Conservation (phyloP, 2,888 invertebrate species). For the Megastigmus dorsalis region DNA sequence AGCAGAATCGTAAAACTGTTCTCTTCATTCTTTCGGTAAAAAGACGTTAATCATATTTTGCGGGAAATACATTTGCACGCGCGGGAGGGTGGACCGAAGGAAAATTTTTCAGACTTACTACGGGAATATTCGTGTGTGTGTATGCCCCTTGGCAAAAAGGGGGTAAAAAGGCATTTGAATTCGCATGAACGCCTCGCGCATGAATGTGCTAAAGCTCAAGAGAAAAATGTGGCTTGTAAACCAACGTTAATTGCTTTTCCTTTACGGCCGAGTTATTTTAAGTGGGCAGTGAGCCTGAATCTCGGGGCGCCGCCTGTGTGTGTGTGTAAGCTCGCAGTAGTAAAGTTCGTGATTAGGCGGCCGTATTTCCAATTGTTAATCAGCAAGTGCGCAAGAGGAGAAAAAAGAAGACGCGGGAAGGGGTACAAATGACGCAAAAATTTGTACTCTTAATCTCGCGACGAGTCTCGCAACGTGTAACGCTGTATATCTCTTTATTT, state of each 20-base stretch:
- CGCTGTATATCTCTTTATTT: too few species aligned
- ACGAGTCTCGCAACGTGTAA: too few species aligned
- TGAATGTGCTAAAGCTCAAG: conserved; percentile 12
- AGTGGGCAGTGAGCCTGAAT: conserved; percentile 27
- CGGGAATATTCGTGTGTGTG: neutral
- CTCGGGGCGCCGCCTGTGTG: neutral
- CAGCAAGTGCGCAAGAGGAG: too few species aligned
- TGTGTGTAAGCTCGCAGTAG: too few species aligned
- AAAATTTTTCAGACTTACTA: too few species aligned
- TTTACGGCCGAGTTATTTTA: conserved; percentile 23
- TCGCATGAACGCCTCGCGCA: conserved; percentile 19
- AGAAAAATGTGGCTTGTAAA: conserved; percentile 42
- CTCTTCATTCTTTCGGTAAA: neutral
- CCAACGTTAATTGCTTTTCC: conserved; percentile 44
- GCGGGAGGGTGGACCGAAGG: too few species aligned
- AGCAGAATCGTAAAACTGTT: too few species aligned
- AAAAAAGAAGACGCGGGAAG: too few species aligned
- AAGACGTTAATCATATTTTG: neutral
- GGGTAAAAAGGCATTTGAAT: conserved; percentile 9
- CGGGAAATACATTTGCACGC: too few species aligned
- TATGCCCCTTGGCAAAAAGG: neutral
- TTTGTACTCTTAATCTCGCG: too few species aligned
- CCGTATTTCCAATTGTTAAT: conserved; percentile 35
- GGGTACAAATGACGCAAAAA: too few species aligned
- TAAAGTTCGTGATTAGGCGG: conserved; percentile 18